Conservation (phyloP, 2,113 vertebrate genomes). For the Lamprotornis superbus region DNA sequence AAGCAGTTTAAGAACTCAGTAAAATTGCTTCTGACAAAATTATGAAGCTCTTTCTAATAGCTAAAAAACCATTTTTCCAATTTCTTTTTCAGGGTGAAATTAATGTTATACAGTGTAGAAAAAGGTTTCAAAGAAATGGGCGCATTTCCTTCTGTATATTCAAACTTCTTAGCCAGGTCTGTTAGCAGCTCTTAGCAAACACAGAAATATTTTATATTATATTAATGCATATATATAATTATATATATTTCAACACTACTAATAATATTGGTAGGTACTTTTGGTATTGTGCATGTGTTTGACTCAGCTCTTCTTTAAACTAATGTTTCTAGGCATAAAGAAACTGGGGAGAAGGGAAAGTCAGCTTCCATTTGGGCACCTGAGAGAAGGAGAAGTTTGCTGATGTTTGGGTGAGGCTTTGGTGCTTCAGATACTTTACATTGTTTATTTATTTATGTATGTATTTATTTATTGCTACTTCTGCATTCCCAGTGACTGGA, state of each 20-base stretch:
- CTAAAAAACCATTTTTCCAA: accelerated
- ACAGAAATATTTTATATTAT: not conserved
- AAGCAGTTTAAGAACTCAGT: not conserved
- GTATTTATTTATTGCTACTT: not conserved
- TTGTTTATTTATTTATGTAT: not conserved
- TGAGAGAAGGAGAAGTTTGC: not conserved
- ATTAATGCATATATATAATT: not conserved
- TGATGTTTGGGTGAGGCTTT: not conserved
- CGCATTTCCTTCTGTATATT: not conserved
- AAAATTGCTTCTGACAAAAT: not conserved
- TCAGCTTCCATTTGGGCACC: not conserved
- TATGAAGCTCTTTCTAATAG: not conserved
- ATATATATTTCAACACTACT: not conserved
- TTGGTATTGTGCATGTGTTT: not conserved
- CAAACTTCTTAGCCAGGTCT: not conserved
- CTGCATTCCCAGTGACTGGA: not conserved
- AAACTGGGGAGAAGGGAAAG: not conserved
- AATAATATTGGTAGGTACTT: not conserved
- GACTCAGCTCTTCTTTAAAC: not conserved
- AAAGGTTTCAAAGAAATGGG: not conserved
- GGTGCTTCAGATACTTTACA: not conserved
- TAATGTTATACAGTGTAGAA: not conserved
- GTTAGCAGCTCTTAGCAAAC: not conserved
- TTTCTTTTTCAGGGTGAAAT: not conserved
- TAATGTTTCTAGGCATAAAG: not conserved